phyloP scores from a whole-genome alignment of 2,888 invertebrate genomes.

The Automeris io region DNA sequence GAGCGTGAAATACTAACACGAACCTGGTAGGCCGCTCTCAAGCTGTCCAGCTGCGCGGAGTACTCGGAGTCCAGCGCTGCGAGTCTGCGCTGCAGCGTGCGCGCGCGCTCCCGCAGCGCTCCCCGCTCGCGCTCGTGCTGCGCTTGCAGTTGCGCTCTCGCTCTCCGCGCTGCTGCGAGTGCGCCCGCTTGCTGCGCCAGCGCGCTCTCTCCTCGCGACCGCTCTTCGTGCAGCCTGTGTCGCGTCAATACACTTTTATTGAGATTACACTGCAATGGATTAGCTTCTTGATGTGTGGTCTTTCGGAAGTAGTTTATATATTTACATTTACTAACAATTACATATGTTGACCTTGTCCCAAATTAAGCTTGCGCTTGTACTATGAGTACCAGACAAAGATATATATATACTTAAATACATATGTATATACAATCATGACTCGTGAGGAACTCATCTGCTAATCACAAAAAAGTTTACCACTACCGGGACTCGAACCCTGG shows the following conservation, averaged over 20 bases:
- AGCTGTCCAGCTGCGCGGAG: constrained; percentile 87
- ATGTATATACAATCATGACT: no score
- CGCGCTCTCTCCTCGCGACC: constrained; percentile 55
- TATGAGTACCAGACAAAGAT: no score
- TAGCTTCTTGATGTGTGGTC: neutral
- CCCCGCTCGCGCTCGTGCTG: constrained; percentile 78
- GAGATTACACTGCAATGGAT: neutral
- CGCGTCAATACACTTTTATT: neutral
- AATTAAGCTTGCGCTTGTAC: no score
- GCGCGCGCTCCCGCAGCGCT: constrained; percentile 81
- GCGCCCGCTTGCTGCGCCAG: constrained; percentile 62
- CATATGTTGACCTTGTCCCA: no score
- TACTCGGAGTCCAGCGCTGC: constrained; percentile 89
- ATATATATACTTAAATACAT: no score
- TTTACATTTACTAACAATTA: no score
- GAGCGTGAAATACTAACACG: constrained; percentile 13
- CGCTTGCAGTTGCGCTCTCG: constrained; percentile 58
- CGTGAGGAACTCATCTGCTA: no score
- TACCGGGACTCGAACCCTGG: no score
- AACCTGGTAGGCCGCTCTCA: constrained; percentile 84
- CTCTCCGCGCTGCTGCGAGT: constrained; percentile 62
- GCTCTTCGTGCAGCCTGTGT: constrained; percentile 53
- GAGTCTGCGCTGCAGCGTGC: constrained; percentile 82
- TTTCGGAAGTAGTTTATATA: no score
- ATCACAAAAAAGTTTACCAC: no score